Percentiles rank a stretch among this genome's conserved stretches.
Evolutionary conservation across 2,888 invertebrate genomes (phyloP).

Genomic region (Rhagium mordax): DNA sequence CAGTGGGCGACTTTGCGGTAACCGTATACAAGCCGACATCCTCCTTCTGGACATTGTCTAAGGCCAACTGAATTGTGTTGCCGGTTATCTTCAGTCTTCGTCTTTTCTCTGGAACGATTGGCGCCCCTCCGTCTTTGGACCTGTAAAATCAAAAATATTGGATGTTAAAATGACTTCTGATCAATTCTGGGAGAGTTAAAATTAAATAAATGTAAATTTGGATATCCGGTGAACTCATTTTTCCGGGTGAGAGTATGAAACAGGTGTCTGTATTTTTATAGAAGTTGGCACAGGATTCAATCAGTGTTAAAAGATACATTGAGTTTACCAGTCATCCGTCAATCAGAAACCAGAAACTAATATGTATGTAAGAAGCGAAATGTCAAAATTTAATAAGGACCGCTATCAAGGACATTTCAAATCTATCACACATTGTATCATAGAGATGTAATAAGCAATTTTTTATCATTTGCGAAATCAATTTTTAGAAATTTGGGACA

Average conservation of each 20-base stretch:
- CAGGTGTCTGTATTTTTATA: conserved; percentile 13
- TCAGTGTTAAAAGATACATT: background rate
- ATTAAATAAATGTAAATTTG: conserved; percentile 15
- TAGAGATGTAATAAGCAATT: no score
- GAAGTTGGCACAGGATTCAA: background rate
- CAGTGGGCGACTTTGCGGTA: conserved; percentile 76
- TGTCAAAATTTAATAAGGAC: no score
- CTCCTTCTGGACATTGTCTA: conserved; percentile 81
- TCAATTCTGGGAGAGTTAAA: conserved; percentile 30
- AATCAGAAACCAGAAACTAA: no score
- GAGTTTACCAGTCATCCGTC: no score
- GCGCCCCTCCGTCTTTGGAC: conserved; percentile 74
- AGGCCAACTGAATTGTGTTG: conserved; percentile 81
- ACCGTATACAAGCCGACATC: conserved; percentile 85
- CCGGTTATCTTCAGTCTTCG: conserved; percentile 73
- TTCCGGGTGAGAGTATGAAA: conserved; percentile 1
- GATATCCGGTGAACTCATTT: conserved; percentile 22
- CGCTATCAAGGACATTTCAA: no score
- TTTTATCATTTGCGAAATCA: no score
- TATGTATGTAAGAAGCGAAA: no score
- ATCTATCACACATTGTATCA: no score
- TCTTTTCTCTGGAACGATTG: conserved; percentile 80
- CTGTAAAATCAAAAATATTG: conserved; percentile 61
- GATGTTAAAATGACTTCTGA: conserved; percentile 28
- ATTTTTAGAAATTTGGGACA: no score